phyloP scores from a whole-genome alignment of 2,888 invertebrate genomes.

The Mythimna pallens region DNA sequence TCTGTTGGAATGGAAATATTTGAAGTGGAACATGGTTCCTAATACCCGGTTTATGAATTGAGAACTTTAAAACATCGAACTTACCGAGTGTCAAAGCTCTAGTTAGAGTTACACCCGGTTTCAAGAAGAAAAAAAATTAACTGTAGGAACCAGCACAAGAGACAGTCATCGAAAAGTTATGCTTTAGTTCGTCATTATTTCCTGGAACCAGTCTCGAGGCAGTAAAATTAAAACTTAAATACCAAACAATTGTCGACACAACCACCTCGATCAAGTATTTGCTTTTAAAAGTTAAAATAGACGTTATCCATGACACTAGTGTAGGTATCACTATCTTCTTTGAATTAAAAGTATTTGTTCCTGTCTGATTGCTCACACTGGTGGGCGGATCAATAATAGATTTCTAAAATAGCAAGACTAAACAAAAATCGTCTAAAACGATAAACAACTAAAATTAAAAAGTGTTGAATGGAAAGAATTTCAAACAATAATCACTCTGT shows the following conservation, averaged over 20 bases:
- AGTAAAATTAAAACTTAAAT: not conserved
- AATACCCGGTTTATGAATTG: not conserved
- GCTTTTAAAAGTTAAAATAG: not conserved
- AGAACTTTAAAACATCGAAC: no score
- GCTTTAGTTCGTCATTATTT: not conserved
- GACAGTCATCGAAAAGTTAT: not conserved
- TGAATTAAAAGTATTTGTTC: not conserved
- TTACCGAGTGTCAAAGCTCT: no score
- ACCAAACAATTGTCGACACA: no score
- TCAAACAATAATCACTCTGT: constrained; percentile 44
- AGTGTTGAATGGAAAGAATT: constrained; percentile 38
- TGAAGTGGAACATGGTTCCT: not conserved
- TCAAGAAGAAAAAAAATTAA: not conserved
- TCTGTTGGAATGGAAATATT: no score
- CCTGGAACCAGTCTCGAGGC: not conserved
- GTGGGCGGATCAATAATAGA: constrained; percentile 19
- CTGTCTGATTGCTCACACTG: constrained; percentile 6
- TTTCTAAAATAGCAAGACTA: constrained; percentile 27
- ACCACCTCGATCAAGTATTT: no score
- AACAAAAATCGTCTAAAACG: constrained; percentile 25
- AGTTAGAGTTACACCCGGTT: not conserved
- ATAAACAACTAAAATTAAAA: constrained; percentile 42
- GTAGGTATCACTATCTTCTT: not conserved
- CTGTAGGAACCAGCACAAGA: not conserved
- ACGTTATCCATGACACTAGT: not conserved